These are phyloP conservation scores for Papilio polytes DNA, from an alignment of 1,140 invertebrate species.

Conservation along the genomic window DNA sequence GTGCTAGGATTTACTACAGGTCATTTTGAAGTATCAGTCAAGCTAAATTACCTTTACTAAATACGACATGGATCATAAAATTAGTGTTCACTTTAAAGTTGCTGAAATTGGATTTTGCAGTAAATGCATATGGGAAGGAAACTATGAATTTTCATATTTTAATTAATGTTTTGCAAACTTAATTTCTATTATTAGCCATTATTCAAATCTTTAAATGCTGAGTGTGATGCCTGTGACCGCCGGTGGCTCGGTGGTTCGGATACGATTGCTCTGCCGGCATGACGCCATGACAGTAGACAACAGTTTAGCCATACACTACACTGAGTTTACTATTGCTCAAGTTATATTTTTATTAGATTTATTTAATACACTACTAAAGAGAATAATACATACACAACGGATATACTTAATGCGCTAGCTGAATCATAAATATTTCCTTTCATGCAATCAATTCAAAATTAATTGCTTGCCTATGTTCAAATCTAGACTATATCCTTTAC, in stretches of 20 bases:
- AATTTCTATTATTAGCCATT: too few species aligned
- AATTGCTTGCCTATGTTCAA: background rate
- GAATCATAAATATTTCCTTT: conserved; percentile 16
- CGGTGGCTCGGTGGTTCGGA: too few species aligned
- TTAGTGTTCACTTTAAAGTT: background rate
- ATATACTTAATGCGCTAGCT: background rate
- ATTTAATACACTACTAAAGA: background rate
- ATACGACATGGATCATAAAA: background rate
- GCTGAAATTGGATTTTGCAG: background rate
- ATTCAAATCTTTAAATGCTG: too few species aligned
- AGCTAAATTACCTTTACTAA: background rate
- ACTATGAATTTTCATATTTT: too few species aligned
- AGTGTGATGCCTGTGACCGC: background rate
- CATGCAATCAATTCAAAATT: conserved; percentile 9
- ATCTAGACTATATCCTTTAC: background rate
- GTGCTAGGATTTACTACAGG: background rate
- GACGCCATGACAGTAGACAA: too few species aligned
- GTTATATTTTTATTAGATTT: background rate
- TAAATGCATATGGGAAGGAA: background rate
- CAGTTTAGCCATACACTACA: too few species aligned
- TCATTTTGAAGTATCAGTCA: background rate
- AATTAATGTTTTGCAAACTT: too few species aligned
- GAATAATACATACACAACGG: conserved; percentile 5
- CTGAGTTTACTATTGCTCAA: background rate
- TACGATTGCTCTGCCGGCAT: too few species aligned